phyloP scores from a whole-genome alignment of 1,140 invertebrate genomes.

The Lordiphosa stackelbergi region DNA sequence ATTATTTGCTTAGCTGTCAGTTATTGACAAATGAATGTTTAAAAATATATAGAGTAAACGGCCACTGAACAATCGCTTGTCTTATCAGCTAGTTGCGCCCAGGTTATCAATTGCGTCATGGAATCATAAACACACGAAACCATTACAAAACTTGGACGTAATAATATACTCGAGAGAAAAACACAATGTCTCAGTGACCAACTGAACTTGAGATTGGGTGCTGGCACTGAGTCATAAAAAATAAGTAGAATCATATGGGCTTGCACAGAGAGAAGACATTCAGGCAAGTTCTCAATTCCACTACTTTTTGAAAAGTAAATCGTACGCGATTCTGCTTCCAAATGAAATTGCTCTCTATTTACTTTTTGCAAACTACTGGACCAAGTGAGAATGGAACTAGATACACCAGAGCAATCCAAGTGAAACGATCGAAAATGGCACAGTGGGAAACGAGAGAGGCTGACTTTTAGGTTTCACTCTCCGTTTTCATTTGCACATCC shows the following conservation, averaged over 20 bases:
- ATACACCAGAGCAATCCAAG: too few relatives aligned
- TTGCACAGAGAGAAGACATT: neutral
- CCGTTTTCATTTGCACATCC: too few relatives aligned
- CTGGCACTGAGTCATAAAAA: slow-evolving; percentile 39
- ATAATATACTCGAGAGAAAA: slow-evolving; percentile 13
- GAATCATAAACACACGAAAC: slow-evolving; percentile 9
- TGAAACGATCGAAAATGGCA: too few relatives aligned
- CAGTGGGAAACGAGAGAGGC: too few relatives aligned
- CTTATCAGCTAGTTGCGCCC: slow-evolving; percentile 10
- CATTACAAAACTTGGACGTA: slow-evolving; percentile 21
- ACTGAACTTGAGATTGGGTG: slow-evolving; percentile 26
- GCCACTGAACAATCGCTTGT: slow-evolving; percentile 28
- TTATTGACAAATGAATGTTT: slow-evolving; percentile 59
- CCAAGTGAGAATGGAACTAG: too few relatives aligned
- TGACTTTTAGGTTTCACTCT: too few relatives aligned
- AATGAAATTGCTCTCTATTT: too few relatives aligned
- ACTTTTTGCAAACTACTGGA: too few relatives aligned
- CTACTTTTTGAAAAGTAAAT: too few relatives aligned
- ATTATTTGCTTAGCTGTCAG: slow-evolving; percentile 67
- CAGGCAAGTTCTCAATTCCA: too few relatives aligned
- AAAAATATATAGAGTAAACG: slow-evolving; percentile 15
- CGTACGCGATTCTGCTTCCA: too few relatives aligned
- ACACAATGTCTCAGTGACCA: slow-evolving; percentile 30
- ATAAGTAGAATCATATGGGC: slow-evolving; percentile 39
- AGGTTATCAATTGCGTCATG: slow-evolving; percentile 61